phyloP scores from a whole-genome alignment of 2,797 vertebrate species.

The Ctenosaura bakeri region DNA sequence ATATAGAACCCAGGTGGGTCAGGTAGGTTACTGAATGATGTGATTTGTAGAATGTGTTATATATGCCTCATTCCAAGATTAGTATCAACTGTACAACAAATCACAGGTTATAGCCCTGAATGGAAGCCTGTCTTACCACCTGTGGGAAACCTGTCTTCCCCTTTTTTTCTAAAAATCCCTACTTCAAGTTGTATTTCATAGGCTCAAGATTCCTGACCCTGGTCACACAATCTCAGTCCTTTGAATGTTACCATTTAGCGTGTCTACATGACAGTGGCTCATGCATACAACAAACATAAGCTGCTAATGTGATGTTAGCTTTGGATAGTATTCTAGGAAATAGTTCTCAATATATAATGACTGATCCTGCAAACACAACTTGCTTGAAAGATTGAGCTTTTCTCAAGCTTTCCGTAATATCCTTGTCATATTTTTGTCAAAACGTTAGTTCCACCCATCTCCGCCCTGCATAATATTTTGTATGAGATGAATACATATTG shows the following conservation, averaged over 20 bases:
- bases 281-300: not conserved
- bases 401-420: constrained; percentile 18
- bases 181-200: not conserved
- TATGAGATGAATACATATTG: constrained; percentile 16
- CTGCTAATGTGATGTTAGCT: not conserved
- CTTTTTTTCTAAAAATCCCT: too few relatives aligned
- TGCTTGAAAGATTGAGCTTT: not conserved
- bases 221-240: not conserved
- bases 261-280: not conserved
- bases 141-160: not conserved
- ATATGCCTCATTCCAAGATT: not conserved
- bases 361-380: not conserved
- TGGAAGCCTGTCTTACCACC: not conserved
- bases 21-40: too few relatives aligned
- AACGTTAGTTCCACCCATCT: not conserved
- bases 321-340: not conserved
- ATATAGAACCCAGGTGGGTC: too few relatives aligned
- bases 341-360: not conserved
- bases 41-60: not conserved
- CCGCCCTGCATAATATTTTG: not conserved
- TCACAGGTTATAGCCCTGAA: not conserved
- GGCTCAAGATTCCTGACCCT: not conserved
- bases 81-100: not conserved
- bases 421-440: not conserved
- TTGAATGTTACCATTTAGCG: not conserved